Base-by-base conservation (phyloP, 2,888 invertebrate genomes). In the Helleia helle region DNA sequence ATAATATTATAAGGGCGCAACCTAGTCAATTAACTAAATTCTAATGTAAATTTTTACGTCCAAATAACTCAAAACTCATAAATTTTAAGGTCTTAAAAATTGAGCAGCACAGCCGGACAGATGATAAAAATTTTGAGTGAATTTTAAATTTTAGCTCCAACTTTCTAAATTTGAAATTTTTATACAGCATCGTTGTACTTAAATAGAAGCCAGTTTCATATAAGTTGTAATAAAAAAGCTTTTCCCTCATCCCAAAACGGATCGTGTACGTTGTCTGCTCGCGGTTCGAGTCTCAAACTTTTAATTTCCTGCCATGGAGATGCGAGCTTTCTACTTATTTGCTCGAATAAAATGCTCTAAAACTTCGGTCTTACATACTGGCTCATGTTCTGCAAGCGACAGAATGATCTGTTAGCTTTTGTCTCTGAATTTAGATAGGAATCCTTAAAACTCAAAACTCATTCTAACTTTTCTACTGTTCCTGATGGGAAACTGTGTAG, bases 401-500 rank as follows among this genome's bases (percentile, higher is more conserved):
- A 22, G 31, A n/a, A n/a, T n/a, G n/a, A n/a, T n/a, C n/a, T n/a
- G 25, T 25, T 39, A 14, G 31, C 40, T 31, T 12, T 24, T 30
- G 8, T 31, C 24, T 2, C 5, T 25, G 29, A 22, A 38, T 22
- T 39, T 30, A 31, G 31, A 40, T 31, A 24, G n/a, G 11, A 25
- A 25, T 40, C 24, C 25, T 31, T 26, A 31, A 40, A 40, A 31
- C 31, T 31, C 24, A 9, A 31, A 39, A 40, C 31, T 40, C 40
- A 31, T 40, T 40, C 25, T 11, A 40, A 40, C 39, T 40, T 39
- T 30, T 27, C 30, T 15, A 39, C 39, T 39, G 30, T 31, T 15
- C 40, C 11, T 30, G 31, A 40, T 40, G 24, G 39, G 12, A 40
- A 31, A 17, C 30, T 31, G 39, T 40, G 39, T 31, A 31, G 39